phyloP scores from a whole-genome alignment of 2,888 invertebrate species.

The Rhamnusium bicolor region DNA sequence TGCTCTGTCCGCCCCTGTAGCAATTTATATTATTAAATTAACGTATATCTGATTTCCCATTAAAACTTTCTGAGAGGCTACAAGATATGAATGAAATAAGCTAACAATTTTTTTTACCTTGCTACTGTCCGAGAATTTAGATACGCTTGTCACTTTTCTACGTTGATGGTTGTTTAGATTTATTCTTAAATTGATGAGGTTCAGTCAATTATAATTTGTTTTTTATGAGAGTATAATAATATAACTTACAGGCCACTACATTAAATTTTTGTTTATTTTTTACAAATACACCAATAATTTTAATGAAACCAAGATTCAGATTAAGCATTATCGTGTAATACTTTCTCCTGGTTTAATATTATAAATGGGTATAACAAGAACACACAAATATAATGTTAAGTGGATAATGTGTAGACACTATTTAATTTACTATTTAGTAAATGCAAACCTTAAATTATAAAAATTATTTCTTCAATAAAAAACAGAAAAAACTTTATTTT shows the following conservation, averaged over 20 bases:
- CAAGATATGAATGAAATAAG: constrained; percentile 31
- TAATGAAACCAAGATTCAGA: background rate
- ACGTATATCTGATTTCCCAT: constrained; percentile 25
- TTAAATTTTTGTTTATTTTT: constrained; percentile 17
- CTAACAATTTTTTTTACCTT: constrained; percentile 19
- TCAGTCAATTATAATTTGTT: constrained; percentile 31
- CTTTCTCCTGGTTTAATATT: background rate
- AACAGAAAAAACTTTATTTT: too few species aligned
- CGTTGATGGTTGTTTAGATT: constrained; percentile 31
- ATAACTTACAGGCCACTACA: constrained; percentile 6
- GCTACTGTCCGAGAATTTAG: constrained; percentile 35
- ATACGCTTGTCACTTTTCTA: constrained; percentile 30
- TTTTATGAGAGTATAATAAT: constrained; percentile 1
- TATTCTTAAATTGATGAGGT: constrained; percentile 33
- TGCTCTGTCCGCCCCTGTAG: background rate
- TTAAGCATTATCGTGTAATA: background rate
- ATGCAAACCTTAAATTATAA: too few species aligned
- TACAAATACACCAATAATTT: background rate
- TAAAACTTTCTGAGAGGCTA: constrained; percentile 28
- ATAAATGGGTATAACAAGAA: too few species aligned
- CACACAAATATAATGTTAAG: too few species aligned
- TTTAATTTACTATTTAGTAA: too few species aligned
- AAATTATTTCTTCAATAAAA: too few species aligned
- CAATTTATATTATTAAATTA: constrained; percentile 1
- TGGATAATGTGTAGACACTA: too few species aligned